Conservation (phyloP, 2,797 vertebrate species). For the Danio tinwini region DNA sequence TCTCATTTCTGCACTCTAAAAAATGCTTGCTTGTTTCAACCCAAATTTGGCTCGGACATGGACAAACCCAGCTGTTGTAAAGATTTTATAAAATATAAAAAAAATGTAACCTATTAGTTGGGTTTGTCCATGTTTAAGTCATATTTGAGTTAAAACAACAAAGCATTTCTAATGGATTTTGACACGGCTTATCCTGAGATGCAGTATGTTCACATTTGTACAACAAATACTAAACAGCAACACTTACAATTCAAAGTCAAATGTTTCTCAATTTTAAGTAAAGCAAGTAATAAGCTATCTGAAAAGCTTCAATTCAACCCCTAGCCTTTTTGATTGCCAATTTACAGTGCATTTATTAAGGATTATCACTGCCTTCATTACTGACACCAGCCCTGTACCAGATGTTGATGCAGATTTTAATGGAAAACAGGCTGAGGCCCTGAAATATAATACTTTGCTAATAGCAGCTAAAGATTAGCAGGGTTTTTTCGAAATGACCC, state of each 20-base stretch:
- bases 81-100: too few species aligned
- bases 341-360: slow-evolving; percentile 5
- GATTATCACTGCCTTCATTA: background rate
- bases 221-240: slow-evolving; percentile 12
- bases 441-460: slow-evolving; percentile 44
- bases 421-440: slow-evolving; percentile 20
- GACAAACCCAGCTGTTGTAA: too few species aligned
- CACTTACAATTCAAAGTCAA: background rate
- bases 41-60: too few species aligned
- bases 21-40: too few species aligned
- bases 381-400: slow-evolving; percentile 4
- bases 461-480: slow-evolving; percentile 40
- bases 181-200: slow-evolving; percentile 31
- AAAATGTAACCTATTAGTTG: too few species aligned
- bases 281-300: slow-evolving; percentile 7
- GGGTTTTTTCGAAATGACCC: background rate
- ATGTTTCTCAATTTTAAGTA: background rate
- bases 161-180: background rate
- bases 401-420: slow-evolving; percentile 32
- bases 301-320: slow-evolving; percentile 17
- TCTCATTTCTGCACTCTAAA: background rate
- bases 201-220: slow-evolving; percentile 8
- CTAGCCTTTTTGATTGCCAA: background rate
- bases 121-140: too few species aligned
- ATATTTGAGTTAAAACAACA: too few species aligned